Evolutionary conservation across 2,888 invertebrate genomes (phyloP), one percentile per base, ranked within the genome.

Genomic region (Mesoligia furuncula): DNA sequence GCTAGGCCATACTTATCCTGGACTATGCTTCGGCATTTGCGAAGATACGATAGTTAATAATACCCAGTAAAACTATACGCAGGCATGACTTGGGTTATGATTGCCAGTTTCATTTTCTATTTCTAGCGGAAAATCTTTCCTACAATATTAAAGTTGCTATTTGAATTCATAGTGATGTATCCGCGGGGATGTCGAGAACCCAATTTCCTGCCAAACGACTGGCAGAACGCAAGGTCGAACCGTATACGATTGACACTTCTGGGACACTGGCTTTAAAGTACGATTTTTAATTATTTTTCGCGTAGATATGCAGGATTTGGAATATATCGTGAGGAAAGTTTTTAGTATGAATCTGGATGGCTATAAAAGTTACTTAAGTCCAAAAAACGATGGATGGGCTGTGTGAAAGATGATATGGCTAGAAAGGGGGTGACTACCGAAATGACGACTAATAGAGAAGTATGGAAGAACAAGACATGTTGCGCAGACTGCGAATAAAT

Each of bases 101-200:
- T 15, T 61, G 4, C 15, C 45, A 13, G 11, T 39, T 48, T 54
- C 11, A 7, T 62, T 59, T 59, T 57, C 39, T 31, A 65, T 68
- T 67, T 81, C n/a, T 42, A 75, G 59, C 36, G 20, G 2, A 61
- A 74, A 48, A 74, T 24, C 15, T 57, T 57, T 81, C 36, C 11
- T 66, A 61, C 45, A 76, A 81, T 59, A 75, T 69, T 69, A 69
- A 39, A 39, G 13, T 24, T 59, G 1, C 51, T 64, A 51, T 79
- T 72, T 68, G 59, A 80, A 84, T 84, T 68, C 84, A 83, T 42
- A 74, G 31, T 51, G 74, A 73, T 83, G 73, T 74, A 69, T 74
- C 75, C 71, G 70, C 17, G 13, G 78, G 76, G 80, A 76, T 64
- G 69, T 62, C 68, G 24, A 48, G 61, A 71, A 70, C 62, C 59